Evolutionary conservation across 2,797 vertebrate species (phyloP), one percentile per base, ranked within the genome.

Genomic region (Malacoraja senta): DNA sequence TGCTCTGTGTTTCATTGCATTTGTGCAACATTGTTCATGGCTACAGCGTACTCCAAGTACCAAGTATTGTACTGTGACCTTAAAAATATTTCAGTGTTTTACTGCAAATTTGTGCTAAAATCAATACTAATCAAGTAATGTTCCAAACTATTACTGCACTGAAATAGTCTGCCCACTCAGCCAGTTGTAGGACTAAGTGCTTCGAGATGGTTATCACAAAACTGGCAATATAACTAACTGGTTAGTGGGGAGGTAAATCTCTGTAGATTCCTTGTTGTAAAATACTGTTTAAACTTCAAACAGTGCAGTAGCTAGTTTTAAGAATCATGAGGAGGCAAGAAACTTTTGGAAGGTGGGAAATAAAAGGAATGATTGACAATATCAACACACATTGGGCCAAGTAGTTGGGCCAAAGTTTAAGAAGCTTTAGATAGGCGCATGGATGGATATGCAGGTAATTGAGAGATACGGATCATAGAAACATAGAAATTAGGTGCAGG

Each of bases 91-190:
- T 58, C 72, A 74, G 10, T 72, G 72, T 53, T 76, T 74, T 29
- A 91, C 65, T 91, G 68, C 90, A 53, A 44, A 9, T 91, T 91
- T 92, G 35, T 92, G 68, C 90, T 92, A 92, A 92, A 92, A 53
- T 92, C 72, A 58, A 29, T 92, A 74, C 32, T 72, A 91, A 91
- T 91, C 88, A 72, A 13, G 24, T 21, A 29, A 4, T 4, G 26
- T 92, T 92, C 26, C 38, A 92, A 76, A 72, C 44, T 10, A 91
- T 53, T 92, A 53, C 72, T 92, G 21, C 58, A 71, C 72, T 76
- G 72, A 38, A 72, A 58, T 44, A 58, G 71, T 26, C 44, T 92
- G 71, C 38, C n/a, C 65, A 76, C 71, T 58, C 90, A 53, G 38
- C 71, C 35, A 76, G 38, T 76, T 76, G 17, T 13, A 53, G 35